A percentile compares a stretch with the other conserved stretches of the same genome.
Conservation (phyloP, 2,113 vertebrate species). For the Pseudopipra pipra region DNA sequence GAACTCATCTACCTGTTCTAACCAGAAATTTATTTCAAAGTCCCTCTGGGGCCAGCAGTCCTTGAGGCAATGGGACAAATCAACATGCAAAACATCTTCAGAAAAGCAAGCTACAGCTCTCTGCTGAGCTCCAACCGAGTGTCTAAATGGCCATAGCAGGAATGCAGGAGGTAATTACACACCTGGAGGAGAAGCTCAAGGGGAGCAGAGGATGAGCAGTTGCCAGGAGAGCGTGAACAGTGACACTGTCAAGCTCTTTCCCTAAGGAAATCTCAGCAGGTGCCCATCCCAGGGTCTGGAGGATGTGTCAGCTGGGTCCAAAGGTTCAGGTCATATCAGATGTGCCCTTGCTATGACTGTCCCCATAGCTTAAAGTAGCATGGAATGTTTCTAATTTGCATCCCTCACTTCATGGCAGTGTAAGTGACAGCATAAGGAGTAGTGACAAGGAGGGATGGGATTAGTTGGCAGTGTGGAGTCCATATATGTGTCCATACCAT, state of each 20-base stretch:
- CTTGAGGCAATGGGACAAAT: not conserved
- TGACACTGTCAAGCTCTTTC: not conserved
- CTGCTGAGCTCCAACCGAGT: not conserved
- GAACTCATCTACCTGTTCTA: not conserved
- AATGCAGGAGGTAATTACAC: not conserved
- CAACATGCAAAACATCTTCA: not conserved
- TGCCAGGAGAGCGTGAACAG: not conserved
- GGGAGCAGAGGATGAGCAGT: not conserved
- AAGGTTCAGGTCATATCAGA: not conserved
- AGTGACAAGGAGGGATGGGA: not conserved
- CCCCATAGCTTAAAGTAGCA: not conserved
- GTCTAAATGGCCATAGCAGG: not conserved
- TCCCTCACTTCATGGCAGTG: not conserved
- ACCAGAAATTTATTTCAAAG: not conserved
- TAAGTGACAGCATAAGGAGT: not conserved
- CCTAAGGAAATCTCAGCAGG: not conserved
- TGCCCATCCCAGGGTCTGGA: not conserved
- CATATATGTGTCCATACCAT: accelerated
- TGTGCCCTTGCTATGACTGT: not conserved
- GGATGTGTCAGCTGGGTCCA: not conserved
- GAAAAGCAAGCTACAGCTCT: not conserved
- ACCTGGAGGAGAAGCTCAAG: not conserved
- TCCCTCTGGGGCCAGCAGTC: not conserved
- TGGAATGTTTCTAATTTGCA: not conserved
- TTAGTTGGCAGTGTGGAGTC: not conserved